Evolutionary conservation across 2,797 vertebrate genomes (phyloP), one percentile per base, ranked within the genome.

Genomic region (Cynopterus sphinx): DNA sequence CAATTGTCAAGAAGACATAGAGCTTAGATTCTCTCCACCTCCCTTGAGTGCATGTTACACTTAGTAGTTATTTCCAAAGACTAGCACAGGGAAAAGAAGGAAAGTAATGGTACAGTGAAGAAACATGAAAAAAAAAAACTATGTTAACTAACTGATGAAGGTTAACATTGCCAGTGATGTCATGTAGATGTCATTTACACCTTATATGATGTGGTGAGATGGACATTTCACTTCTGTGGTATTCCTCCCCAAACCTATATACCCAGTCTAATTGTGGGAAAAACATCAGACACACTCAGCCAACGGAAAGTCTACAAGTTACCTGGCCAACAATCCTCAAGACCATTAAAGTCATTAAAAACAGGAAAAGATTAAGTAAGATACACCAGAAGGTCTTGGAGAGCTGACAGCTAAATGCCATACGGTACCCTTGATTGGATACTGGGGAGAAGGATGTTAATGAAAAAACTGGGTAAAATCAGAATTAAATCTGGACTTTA

Each of bases 401-500:
- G 6, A 78, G 5, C 9, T 3, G 9, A 82, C 21, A 78, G 43
- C 10, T 31, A 43, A 94, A 15, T 10, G 31, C 26, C 15, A 9
- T 13, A 1, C 63, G 5, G 6, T 33, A 17, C 1, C 11, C 17
- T 51, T 31, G 33, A 87, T 8, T 36, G 5, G 22, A 74, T 81
- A 33, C 22, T 55, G 9, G 9, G 9, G 65, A 92, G 84, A 15
- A 55, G 33, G 1, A 31, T 33, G 8, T 49, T 91, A 57, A 61
- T 22, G 16, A 9, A 19, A 84, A 91, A 84, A 36, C 9, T 36
- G 12, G 12, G 0, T 31, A 28, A 84, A 61, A 33, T 74, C 16
- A 85, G 86, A 73, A 83, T 59, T 63, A 31, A 51, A 22, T 68
- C 57, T 77, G 65, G 11, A 82, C 22, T 61, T 91, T n/a, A 39